These are phyloP conservation scores for Wiebesia pumilae DNA, from an alignment of 1,140 invertebrate species.

Conservation along the genomic window DNA sequence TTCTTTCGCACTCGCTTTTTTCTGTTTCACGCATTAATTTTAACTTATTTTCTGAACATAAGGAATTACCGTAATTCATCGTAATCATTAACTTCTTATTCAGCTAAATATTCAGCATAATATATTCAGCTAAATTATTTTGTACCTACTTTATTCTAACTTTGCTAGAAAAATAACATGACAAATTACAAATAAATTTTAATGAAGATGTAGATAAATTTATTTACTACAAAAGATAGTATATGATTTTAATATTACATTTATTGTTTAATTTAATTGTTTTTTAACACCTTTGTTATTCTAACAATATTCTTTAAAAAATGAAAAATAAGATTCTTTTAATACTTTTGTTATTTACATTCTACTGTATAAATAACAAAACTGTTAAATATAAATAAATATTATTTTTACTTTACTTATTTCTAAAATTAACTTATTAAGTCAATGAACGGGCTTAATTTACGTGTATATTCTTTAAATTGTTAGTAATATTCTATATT, in stretches of 20 bases:
- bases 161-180: too few species aligned
- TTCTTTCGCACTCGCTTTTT: too few species aligned
- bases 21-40: too few species aligned
- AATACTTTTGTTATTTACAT: not conserved
- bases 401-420: not conserved
- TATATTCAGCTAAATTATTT: too few species aligned
- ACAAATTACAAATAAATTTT: too few species aligned
- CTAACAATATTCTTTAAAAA: not conserved
- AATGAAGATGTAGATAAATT: too few species aligned
- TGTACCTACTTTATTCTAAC: too few species aligned
- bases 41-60: too few species aligned
- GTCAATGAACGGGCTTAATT: not conserved
- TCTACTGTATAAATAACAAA: conserved; percentile 1
- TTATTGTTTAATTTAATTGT: not conserved
- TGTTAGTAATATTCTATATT: too few species aligned
- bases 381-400: not conserved
- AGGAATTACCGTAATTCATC: too few species aligned
- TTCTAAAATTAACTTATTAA: not conserved
- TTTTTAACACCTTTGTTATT: conserved; percentile 5
- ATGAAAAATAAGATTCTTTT: not conserved
- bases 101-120: too few species aligned
- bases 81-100: too few species aligned
- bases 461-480: not conserved
- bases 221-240: not conserved
- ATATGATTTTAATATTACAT: not conserved